These are phyloP conservation scores for Chaenocephalus aceratus DNA, from an alignment of 2,113 vertebrate species.

Conservation along the genomic window DNA sequence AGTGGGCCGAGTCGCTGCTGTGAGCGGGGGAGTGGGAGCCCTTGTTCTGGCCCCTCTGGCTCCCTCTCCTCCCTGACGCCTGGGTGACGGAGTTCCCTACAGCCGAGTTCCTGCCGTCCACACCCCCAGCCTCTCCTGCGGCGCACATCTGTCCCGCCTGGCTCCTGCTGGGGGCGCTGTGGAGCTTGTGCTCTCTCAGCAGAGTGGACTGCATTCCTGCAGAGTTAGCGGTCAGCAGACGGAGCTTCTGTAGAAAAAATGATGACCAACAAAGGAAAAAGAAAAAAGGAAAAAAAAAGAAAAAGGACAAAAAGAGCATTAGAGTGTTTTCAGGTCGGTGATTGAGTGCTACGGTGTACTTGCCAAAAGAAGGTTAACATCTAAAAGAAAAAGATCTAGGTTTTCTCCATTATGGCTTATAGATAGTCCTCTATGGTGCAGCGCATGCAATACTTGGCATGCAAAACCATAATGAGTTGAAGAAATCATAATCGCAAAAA, in stretches of 20 bases:
- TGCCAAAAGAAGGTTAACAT: slow-evolving; percentile 85
- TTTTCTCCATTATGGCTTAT: slow-evolving; percentile 86
- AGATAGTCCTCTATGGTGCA: slow-evolving; percentile 97
- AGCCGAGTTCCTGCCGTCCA: slow-evolving; percentile 74
- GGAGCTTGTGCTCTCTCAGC: slow-evolving; percentile 80
- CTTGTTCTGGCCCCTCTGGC: slow-evolving; percentile 81
- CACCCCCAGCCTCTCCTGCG: slow-evolving; percentile 78
- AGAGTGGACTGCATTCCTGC: slow-evolving; percentile 81
- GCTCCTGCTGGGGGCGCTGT: slow-evolving; percentile 70
- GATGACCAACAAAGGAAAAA: slow-evolving; percentile 80
- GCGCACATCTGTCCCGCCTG: slow-evolving; percentile 74
- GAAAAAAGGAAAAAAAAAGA: slow-evolving; percentile 75
- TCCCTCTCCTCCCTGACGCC: slow-evolving; percentile 82
- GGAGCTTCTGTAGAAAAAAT: slow-evolving; percentile 88
- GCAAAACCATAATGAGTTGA: slow-evolving; percentile 92
- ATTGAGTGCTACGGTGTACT: slow-evolving; percentile 82
- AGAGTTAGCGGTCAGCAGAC: slow-evolving; percentile 82
- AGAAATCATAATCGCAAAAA: slow-evolving; percentile 85
- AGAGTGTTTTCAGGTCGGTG: slow-evolving; percentile 69
- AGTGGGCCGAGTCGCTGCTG: slow-evolving; percentile 92
- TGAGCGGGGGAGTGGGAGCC: slow-evolving; percentile 86
- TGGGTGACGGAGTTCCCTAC: slow-evolving; percentile 80
- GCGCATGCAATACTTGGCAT: slow-evolving; percentile 99
- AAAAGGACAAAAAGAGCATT: slow-evolving; percentile 80
- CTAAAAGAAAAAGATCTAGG: slow-evolving; percentile 86